Base-by-base conservation (phyloP, 2,888 invertebrate genomes). In the Ormyrus thymus region DNA sequence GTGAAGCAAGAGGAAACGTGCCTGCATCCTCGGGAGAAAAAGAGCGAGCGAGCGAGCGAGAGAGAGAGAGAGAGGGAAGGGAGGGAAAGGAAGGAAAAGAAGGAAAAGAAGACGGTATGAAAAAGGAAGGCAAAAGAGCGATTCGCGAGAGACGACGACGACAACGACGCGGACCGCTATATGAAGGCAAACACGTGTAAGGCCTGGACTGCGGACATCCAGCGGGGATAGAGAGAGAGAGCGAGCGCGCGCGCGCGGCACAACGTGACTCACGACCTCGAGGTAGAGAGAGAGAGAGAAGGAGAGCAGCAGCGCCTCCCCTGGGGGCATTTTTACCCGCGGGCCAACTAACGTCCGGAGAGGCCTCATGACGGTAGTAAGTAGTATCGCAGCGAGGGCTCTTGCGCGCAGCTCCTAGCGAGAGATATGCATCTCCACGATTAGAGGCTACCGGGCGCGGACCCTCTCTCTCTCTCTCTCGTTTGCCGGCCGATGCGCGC, bases 231-330 rank as follows among this genome's bases (percentile, higher is more conserved):
- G 7, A 51, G 29, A n/a, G 45, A 56, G 10, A n/a, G 46, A 29
- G n/a, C 5, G 15, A 53, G 9, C 11, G 8, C 1, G 51, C 6
- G 55, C 56, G 2, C n/a, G 13, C 76, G 43, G 11, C 55, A 46
- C 72, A 68, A 69, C 80, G 80, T 80, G 80, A 80, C 80, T 80
- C 80, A 80, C 80, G 80, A 80, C 80, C 79, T 65, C n/a, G 59
- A 55, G 29, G 48, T 46, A 62, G 56, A 29, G 13, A 13, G 29
- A 48, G 55, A 7, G n/a, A 50, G 50, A 46, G 15, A 15, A 7
- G 15, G 48, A 29, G 51, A 59, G 69, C 29, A 29, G 29, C 29
- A 29, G 29, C 69, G 51, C 69, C 76, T 64, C 76, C 73, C 74
- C 50, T 29, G 53, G 64, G 62, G 65, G 55, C 51, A 79, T 78